Conservation (phyloP, 2,113 vertebrate species). For the Rhynchomys soricoides region DNA sequence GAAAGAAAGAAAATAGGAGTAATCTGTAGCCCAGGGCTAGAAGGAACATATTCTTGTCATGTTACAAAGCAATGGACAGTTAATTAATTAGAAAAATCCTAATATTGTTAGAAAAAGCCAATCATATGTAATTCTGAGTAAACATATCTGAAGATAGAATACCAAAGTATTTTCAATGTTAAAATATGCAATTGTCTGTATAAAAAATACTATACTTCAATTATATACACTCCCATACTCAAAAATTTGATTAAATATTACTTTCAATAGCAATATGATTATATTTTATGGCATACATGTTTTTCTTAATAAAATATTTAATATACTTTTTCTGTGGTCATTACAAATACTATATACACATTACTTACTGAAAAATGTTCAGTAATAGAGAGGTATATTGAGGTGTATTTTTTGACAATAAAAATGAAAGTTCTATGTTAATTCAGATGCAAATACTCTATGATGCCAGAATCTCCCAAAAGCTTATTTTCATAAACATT, state of each 20-base stretch:
- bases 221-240: not conserved
- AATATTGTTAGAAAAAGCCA: not conserved
- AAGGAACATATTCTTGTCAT: not conserved
- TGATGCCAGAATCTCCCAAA: not conserved
- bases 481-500: not conserved
- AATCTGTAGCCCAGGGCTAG: not conserved
- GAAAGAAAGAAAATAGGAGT: not conserved
- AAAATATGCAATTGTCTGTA: not conserved
- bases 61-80: not conserved
- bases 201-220: not conserved
- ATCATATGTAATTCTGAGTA: not conserved
- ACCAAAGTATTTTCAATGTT: not conserved
- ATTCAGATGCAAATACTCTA: not conserved
- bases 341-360: not conserved
- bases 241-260: not conserved
- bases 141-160: not conserved
- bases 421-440: not conserved
- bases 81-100: not conserved
- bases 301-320: constrained; percentile 43
- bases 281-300: not conserved
- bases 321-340: not conserved
- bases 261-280: not conserved
- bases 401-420: not conserved
- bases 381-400: not conserved
- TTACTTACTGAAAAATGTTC: not conserved